Evolutionary conservation across 2,113 vertebrate species (phyloP).

Genomic region (Varanus salvator): DNA sequence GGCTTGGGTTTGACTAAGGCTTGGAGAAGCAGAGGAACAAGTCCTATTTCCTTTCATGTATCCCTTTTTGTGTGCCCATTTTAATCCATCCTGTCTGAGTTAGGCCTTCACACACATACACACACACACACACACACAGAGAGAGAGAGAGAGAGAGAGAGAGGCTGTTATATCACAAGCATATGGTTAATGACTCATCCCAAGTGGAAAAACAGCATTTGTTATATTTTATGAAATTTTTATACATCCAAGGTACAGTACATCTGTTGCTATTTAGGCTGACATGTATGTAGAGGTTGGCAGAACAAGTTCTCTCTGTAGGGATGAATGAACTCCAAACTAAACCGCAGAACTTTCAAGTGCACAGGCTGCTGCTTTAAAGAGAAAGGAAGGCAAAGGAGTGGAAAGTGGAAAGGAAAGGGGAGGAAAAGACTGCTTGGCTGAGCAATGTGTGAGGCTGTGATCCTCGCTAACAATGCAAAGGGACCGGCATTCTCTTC

Average conservation of each 20-base stretch:
- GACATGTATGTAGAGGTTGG: slow-evolving; percentile 86
- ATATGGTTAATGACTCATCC: slow-evolving; percentile 85
- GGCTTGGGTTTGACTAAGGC: not conserved
- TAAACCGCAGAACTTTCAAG: slow-evolving; percentile 84
- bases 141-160: slow-evolving; percentile 36
- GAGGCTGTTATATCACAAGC: slow-evolving; percentile 71
- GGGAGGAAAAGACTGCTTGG: slow-evolving; percentile 59
- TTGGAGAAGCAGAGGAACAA: not conserved
- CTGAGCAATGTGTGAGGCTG: slow-evolving; percentile 68
- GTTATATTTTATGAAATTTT: slow-evolving; percentile 82
- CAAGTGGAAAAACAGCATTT: slow-evolving; percentile 82
- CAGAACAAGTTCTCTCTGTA: slow-evolving; percentile 81
- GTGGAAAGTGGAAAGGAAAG: not conserved
- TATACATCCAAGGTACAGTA: slow-evolving; percentile 80
- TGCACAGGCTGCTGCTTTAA: slow-evolving; percentile 65
- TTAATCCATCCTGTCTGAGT: slow-evolving; percentile 63
- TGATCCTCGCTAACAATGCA: slow-evolving; percentile 45
- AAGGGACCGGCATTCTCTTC: slow-evolving; percentile 51
- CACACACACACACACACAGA: slow-evolving; percentile 7
- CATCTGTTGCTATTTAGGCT: slow-evolving; percentile 86
- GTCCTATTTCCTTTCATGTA: not conserved
- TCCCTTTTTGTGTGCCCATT: slow-evolving; percentile 33
- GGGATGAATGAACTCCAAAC: slow-evolving; percentile 84
- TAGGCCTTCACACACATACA: slow-evolving; percentile 56
- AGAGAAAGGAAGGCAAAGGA: slow-evolving; percentile 3